Percentiles rank a stretch among this genome's conserved stretches.
Conservation (phyloP, 1,140 invertebrate genomes). For the Papilio helenus region DNA sequence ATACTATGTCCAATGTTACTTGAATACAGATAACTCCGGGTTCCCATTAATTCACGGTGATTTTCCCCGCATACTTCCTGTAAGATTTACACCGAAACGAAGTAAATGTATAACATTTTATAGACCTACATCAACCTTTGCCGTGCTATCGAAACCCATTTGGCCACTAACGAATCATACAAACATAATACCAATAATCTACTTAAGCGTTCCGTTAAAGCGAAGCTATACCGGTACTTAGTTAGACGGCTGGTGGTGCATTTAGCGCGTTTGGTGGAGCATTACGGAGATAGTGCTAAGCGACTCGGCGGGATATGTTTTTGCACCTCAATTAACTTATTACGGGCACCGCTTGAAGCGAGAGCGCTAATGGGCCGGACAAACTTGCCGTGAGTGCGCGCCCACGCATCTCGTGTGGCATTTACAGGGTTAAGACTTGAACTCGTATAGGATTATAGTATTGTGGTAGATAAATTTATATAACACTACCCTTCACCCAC, state of each 20-base stretch:
- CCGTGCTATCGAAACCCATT: not conserved
- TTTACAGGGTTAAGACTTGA: conserved; percentile 6
- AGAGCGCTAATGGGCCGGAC: conserved; percentile 21
- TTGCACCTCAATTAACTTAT: conserved; percentile 36
- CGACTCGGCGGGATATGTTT: conserved; percentile 34
- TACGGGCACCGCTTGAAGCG: not conserved
- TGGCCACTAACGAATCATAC: not conserved
- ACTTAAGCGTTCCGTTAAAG: conserved; percentile 28
- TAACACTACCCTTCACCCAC: too few species aligned
- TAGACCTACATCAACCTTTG: not conserved
- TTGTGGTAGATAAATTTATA: too few species aligned
- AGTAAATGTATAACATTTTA: not conserved
- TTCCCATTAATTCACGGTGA: not conserved
- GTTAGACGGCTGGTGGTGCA: conserved; percentile 23
- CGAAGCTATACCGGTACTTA: conserved; percentile 10
- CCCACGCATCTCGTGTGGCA: not conserved
- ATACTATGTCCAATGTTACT: conserved; percentile 5
- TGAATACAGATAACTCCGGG: not conserved
- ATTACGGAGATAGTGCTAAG: conserved; percentile 34
- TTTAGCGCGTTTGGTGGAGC: conserved; percentile 23
- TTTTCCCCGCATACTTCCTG: too few species aligned
- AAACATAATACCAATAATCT: conserved; percentile 33
- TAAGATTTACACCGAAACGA: too few species aligned
- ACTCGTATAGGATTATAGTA: not conserved
- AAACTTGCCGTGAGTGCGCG: conserved; percentile 12